These are phyloP conservation scores for Pseudococcus viburni DNA, from an alignment of 2,888 invertebrate genomes.

Conservation along the genomic window DNA sequence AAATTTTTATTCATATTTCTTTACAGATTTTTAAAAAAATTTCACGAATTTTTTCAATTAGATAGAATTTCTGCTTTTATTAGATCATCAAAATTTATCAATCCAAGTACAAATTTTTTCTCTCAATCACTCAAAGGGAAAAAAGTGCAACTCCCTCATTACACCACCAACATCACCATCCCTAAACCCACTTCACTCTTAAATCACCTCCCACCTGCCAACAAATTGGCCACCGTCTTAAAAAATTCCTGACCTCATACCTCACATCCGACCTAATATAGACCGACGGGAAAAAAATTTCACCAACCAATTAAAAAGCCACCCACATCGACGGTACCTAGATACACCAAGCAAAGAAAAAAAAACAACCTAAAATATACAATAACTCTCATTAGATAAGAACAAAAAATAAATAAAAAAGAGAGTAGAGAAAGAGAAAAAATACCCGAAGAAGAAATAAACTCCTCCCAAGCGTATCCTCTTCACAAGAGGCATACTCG, in stretches of 20 bases:
- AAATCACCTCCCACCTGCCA: no score
- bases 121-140: no score
- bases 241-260: background rate
- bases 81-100: no score
- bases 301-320: conserved; percentile 31
- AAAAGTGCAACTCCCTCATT: no score
- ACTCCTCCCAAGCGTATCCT: conserved; percentile 29
- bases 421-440: background rate
- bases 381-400: conserved; percentile 21
- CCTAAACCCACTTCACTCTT: no score
- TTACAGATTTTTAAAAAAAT: no score
- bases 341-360: background rate
- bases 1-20: no score
- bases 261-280: background rate
- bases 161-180: no score
- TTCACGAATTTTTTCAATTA: no score
- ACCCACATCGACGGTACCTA: background rate
- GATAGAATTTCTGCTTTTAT: no score
- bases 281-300: background rate
- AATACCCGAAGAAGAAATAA: background rate
- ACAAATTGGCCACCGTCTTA: background rate
- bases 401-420: background rate
- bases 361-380: conserved; percentile 6
- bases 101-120: no score
- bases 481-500: conserved; percentile 1